Evolutionary conservation across 2,888 invertebrate genomes (phyloP).

Genomic region (Watsonalla binaria): DNA sequence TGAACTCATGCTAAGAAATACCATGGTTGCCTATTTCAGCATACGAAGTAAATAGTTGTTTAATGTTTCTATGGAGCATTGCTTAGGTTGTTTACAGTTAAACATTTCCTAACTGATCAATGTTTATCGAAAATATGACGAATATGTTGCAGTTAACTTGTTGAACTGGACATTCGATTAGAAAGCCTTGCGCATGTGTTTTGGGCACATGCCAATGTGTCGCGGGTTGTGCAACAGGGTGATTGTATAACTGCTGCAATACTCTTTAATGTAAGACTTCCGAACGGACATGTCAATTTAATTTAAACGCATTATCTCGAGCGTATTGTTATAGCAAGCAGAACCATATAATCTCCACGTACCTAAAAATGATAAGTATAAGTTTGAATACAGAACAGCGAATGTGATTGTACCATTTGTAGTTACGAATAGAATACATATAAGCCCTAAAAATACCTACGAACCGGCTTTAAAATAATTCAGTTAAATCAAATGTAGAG

Average conservation of each 20-base stretch:
- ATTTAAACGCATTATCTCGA: constrained; percentile 24
- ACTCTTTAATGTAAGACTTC: constrained; percentile 65
- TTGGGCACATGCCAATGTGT: constrained; percentile 58
- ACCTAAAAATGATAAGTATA: no score
- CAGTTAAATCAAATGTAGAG: neutral
- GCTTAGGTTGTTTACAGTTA: no score
- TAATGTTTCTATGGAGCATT: no score
- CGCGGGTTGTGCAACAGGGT: constrained; percentile 47
- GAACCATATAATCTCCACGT: no score
- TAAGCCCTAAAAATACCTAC: no score
- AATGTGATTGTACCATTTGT: no score
- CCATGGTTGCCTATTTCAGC: no score
- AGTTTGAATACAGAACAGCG: no score
- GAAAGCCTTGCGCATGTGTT: constrained; percentile 50
- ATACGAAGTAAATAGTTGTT: no score
- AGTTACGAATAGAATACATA: no score
- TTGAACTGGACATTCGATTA: constrained; percentile 37
- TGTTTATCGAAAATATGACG: neutral
- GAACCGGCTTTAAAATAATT: neutral
- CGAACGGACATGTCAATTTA: constrained; percentile 62
- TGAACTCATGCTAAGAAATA: no score
- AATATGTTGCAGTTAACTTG: constrained; percentile 22
- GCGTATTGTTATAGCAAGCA: neutral
- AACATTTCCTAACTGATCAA: neutral
- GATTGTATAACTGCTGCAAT: constrained; percentile 60